Evolutionary conservation across 2,113 vertebrate species (phyloP).

Genomic region (Amphilophus citrinellus): DNA sequence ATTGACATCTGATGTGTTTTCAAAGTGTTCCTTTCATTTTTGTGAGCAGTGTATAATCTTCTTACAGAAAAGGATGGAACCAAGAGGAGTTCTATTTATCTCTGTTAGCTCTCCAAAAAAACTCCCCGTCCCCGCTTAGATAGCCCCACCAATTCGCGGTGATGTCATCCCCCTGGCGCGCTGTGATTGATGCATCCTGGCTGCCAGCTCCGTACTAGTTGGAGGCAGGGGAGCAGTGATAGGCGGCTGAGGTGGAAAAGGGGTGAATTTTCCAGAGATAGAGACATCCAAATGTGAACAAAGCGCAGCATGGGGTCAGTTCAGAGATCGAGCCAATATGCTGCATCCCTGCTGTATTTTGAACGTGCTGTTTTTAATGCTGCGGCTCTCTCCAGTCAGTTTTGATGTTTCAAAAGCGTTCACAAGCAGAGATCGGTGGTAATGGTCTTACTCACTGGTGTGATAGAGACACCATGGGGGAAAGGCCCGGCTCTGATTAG

Average conservation of each 20-base stretch:
- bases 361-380: conserved; percentile 35
- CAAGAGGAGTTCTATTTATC: conserved; percentile 78
- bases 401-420: conserved; percentile 66
- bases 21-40: too few species aligned
- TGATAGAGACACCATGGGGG: conserved; percentile 51
- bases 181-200: conserved; percentile 81
- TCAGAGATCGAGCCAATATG: conserved; percentile 35
- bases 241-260: conserved; percentile 46
- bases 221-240: conserved; percentile 50
- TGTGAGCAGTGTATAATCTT: conserved; percentile 33
- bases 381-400: conserved; percentile 44
- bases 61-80: conserved; percentile 75
- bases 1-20: too few species aligned
- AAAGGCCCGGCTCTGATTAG: conserved; percentile 67
- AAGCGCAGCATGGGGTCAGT: conserved; percentile 62
- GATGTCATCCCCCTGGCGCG: conserved; percentile 80
- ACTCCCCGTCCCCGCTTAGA: conserved; percentile 74
- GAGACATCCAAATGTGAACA: conserved; percentile 73
- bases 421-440: conserved; percentile 32
- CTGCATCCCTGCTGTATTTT: conserved; percentile 44
- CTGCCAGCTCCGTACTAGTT: conserved; percentile 60
- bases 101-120: conserved; percentile 68
- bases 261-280: conserved; percentile 71
- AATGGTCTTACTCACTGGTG: conserved; percentile 33
- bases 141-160: conserved; percentile 78